Evolutionary conservation across 23 tunicate species (phyloP), one percentile per base, ranked within the genome.

Genomic region (Clavelina lepadiformis): DNA sequence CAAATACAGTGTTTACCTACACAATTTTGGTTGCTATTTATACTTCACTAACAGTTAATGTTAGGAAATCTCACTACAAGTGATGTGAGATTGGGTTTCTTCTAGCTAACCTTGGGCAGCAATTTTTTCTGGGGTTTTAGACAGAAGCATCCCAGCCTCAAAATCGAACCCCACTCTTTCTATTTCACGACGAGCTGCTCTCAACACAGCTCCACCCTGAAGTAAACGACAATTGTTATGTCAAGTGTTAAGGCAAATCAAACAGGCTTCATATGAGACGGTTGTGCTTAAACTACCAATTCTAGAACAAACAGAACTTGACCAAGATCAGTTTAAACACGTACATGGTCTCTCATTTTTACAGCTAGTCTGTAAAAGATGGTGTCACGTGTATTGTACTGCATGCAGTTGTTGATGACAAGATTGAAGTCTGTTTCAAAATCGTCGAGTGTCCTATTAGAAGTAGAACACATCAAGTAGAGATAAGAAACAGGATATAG

Each of bases 361-460:
- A 76, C 66, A 20, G 94, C 98, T 3, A 85, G 57, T 33, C 82
- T 45, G 62, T 85, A 93, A 65, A 77, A 93, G 35, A 79, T 61
- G 15, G 94, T 80, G 49, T 79, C 84, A 27, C 69, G 51, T 3
- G 82, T 57, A 75, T 93, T 93, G 71, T 93, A 93, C 7, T 51
- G 50, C 81, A 93, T 79, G 33, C 98, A 93, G 31, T 93, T 93
- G 49, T 51, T 75, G 49, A 84, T 55, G 1, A 93, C 71, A 19
- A 93, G 72, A 47, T 78, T 79, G 58, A 93, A 73, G 51, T 93
- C 98, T 8, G 51, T 54, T 52, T 93, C 98, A 35, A 93, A 93
- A 11, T 74, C 88, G 28, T 62, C 80, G 25, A 93, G 22, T 25
- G 82, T 46, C 44, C 88, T 83, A 49, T 37, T 69, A 51, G 50